Evolutionary conservation across 2,888 invertebrate genomes (phyloP).

Genomic region (Strigamia transsilvanica): DNA sequence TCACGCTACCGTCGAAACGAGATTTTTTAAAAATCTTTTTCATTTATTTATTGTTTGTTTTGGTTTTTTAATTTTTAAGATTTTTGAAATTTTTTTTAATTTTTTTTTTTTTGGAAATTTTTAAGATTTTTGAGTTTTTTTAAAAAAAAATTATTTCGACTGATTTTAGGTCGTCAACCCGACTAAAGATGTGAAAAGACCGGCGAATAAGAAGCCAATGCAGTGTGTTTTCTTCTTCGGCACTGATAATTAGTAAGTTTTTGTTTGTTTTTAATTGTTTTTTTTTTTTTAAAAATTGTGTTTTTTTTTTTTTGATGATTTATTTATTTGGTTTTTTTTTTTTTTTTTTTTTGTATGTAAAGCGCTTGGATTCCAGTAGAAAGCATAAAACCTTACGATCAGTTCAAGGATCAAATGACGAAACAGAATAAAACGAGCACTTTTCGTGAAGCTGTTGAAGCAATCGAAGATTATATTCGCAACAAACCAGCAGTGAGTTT

Average conservation of each 20-base stretch:
- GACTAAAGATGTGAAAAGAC: conserved; percentile 78
- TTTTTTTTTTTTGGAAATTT: not conserved
- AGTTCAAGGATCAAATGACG: conserved; percentile 62
- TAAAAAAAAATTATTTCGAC: conserved; percentile 19
- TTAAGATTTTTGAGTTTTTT: not conserved
- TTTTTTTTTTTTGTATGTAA: conserved; percentile 55
- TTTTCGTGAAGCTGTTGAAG: conserved; percentile 64
- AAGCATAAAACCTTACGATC: conserved; percentile 61
- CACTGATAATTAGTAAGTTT: conserved; percentile 91
- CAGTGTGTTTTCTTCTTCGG: conserved; percentile 95
- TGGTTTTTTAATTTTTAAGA: not conserved
- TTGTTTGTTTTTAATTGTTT: not conserved
- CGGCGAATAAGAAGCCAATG: conserved; percentile 74
- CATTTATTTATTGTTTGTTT: not conserved
- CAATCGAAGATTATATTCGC: conserved; percentile 63
- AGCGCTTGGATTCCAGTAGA: conserved; percentile 65
- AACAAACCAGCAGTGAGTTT: conserved; percentile 59
- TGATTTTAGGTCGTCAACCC: conserved; percentile 78
- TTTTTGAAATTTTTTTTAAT: not conserved
- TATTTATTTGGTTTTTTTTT: not conserved
- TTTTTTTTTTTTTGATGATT: not conserved
- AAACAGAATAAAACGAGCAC: conserved; percentile 62
- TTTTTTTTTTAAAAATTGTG: not conserved
- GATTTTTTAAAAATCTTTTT: no score
- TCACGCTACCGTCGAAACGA: not conserved